Conservation (phyloP, 2,888 invertebrate genomes). For the Eupsilia transversa region DNA sequence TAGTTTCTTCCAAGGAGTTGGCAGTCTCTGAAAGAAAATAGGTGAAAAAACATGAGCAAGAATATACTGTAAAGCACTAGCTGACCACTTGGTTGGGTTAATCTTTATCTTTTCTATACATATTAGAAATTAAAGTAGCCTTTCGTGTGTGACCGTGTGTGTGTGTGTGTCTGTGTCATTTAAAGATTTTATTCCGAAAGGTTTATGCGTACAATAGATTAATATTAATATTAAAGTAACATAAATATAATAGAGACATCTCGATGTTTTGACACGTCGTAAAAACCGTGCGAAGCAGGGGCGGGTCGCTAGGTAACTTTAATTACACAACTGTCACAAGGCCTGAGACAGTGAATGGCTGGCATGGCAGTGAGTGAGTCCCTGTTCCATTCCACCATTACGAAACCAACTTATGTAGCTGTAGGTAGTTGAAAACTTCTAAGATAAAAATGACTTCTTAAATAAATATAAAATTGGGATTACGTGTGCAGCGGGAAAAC, state of each 20-base stretch:
- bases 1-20: slow-evolving; percentile 91
- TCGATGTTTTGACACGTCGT: neutral
- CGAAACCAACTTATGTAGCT: neutral
- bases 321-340: neutral
- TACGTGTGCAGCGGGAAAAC: neutral
- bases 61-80: neutral
- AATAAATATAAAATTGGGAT: neutral
- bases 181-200: neutral
- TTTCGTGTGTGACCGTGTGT: neutral
- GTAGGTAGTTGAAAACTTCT: neutral
- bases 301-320: neutral
- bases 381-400: neutral
- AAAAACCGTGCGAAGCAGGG: neutral
- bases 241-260: neutral
- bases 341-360: neutral
- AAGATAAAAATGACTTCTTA: neutral
- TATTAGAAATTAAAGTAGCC: neutral
- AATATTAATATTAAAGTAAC: no score
- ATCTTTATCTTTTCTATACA: neutral
- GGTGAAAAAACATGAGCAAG: fast-evolving
- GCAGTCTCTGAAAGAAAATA: slow-evolving; percentile 69
- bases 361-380: no score
- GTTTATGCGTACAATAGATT: neutral
- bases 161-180: no score
- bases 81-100: neutral